Evolutionary conservation across 1,140 invertebrate genomes (phyloP), one percentile per base, ranked within the genome.

Genomic region (Drosophila sulfurigaster): DNA sequence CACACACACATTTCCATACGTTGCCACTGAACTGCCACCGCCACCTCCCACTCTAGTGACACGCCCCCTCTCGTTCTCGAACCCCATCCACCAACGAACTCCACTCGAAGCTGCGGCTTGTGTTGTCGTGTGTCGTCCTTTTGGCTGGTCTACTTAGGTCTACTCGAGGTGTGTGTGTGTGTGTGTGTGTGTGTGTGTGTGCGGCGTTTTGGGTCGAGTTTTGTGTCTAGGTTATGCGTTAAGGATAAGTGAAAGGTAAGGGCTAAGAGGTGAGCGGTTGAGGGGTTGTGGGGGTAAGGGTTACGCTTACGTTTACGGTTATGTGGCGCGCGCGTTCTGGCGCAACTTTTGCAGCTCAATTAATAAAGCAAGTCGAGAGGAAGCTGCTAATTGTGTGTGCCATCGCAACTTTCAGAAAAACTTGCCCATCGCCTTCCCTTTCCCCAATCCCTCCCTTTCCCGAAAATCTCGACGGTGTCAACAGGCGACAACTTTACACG

Each of bases 291-390:
- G 13, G 56, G 69, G 54, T 79, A 63, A 78, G 78, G 75, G 64
- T 66, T 78, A 63, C 45, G 75, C 57, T 63, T 75, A 68, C 75
- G 75, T 68, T 76, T 76, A 76, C 70, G 54, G 62, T 76, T 72
- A 76, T 69, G 70, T 32, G 59, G 28, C 60, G 71, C 43, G 70
- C 41, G 8, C 59, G 65, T 60, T 75, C 71, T 45, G 58, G 79
- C 70, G 65, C 56, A 88, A 89, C 83, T 89, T 88, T 79, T 88
- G 80, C 70, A 72, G 83, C 83, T 89, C 83, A 88, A 88, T 88
- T 88, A 88, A 88, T 88, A 89, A 88, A 88, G 81, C 81, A 88
- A 89, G 69, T 88, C 77, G 62, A 83, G 74, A 83, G 83, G 81
- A 88, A 88, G 85, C 83, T 88, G 78, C 80, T 88, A 88, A 88